A percentile compares a stretch with the other conserved stretches of the same genome.
Evolutionary conservation across 2,888 invertebrate genomes (phyloP).

Genomic region (Patella caerulea): DNA sequence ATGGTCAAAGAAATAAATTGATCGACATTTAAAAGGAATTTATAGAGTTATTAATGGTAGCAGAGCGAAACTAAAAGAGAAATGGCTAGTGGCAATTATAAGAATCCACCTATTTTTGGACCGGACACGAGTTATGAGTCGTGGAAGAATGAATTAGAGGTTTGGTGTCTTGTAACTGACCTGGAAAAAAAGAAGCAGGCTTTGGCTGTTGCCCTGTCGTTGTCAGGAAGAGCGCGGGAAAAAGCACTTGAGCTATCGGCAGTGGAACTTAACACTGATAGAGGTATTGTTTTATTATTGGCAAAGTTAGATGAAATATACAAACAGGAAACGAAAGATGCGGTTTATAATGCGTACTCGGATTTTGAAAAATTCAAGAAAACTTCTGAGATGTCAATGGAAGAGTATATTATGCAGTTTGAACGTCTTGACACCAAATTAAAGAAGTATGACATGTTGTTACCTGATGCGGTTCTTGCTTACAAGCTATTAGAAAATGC

Average conservation of each 20-base stretch:
- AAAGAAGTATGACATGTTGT: background rate
- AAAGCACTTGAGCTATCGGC: background rate
- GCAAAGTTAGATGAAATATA: background rate
- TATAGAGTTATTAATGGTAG: background rate
- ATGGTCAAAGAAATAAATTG: too few species aligned
- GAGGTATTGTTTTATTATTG: background rate
- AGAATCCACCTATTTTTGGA: background rate
- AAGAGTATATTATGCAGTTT: constrained; percentile 11
- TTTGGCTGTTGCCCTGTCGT: background rate
- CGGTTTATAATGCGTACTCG: background rate
- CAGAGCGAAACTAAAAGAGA: background rate
- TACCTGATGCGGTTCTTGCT: constrained; percentile 15
- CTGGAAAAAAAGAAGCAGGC: background rate
- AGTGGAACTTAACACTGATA: background rate
- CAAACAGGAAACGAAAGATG: background rate
- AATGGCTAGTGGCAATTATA: background rate
- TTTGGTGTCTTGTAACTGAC: background rate
- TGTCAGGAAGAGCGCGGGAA: background rate
- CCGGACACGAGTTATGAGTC: background rate
- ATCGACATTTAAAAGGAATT: background rate
- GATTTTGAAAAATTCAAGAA: constrained; percentile 11
- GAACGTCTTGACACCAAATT: background rate
- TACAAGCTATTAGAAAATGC: constrained; percentile 20
- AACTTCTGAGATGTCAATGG: background rate
- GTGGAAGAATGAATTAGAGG: background rate